Evolutionary conservation across 2,113 vertebrate species (phyloP), one percentile per base, ranked within the genome.

Genomic region (Pelodiscus sinensis): DNA sequence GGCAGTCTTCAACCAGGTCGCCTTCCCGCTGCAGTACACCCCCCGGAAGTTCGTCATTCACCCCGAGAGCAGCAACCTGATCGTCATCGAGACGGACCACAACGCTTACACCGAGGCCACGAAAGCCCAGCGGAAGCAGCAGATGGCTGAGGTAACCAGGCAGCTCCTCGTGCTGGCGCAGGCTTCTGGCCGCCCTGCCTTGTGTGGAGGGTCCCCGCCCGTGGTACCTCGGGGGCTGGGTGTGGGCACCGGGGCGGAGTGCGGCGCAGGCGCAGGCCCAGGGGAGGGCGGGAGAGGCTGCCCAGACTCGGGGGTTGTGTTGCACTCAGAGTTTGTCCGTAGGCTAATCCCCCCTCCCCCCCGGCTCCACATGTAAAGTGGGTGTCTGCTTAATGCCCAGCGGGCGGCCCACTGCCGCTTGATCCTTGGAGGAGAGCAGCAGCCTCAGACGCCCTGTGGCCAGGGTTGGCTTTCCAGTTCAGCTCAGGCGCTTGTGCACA

Each of bases 1-100:
- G 31, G 99, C 99, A 0, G 99, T 99, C 82, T 99, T 99, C 98
- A 99, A 99, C 97, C 99, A 99, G 97, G 99, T 99, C 95, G 99
- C 99, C 38, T 99, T 99, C 95, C 99, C 99, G 0, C 95, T 99
- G 90, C 99, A 99, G 97, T 99, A 99, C 94, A 99, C 99, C 1
- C 99, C 99, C 31, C 98, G 99, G 93, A 99, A 99, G 91, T 99
- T 99, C 97, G 99, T 99, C 71, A 99, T 99, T 96, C 99, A 99
- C 82, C 99, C 99, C 1, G 99, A 99, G 94, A 99, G 99, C 92
- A 99, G 99, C 98, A 99, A 99, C 97, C 97, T 99, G 57, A 98
- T 99, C 92, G 97, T 99, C 97, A 99, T 99, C 7, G 99, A 99
- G 97, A 99, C 99, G 0, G 99, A 99, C 97, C 99, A 99, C 97